phyloP scores from a whole-genome alignment of 2,888 invertebrate genomes.

The Lasioglossum calceatum region DNA sequence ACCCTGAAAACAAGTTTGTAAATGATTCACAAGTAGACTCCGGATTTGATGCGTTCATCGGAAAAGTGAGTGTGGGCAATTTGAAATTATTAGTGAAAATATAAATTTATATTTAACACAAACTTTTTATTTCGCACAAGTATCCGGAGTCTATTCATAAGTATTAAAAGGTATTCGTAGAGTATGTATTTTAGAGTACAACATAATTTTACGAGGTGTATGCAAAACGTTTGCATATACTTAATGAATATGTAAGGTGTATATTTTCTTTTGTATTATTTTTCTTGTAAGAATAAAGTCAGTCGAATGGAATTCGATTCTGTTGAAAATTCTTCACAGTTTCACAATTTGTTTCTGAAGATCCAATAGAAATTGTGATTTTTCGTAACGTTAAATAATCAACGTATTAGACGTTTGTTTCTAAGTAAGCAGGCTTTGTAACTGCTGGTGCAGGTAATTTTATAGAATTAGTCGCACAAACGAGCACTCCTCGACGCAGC shows the following conservation, averaged over 20 bases:
- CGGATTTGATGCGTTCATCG: neutral
- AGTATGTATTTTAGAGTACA: neutral
- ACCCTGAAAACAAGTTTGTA: constrained; percentile 18
- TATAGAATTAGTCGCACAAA: neutral
- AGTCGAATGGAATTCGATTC: neutral
- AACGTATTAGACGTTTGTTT: neutral
- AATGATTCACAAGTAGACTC: neutral
- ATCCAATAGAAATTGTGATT: neutral
- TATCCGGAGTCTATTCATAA: neutral
- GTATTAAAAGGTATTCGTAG: neutral
- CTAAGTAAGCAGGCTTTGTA: neutral
- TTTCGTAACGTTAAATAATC: neutral
- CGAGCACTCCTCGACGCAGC: constrained; percentile 5
- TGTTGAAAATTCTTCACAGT: neutral
- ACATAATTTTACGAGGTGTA: neutral
- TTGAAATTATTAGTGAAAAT: too few relatives aligned
- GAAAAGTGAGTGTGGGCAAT: neutral
- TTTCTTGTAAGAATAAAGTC: neutral
- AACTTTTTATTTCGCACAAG: neutral
- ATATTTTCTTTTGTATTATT: neutral
- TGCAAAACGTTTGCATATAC: neutral
- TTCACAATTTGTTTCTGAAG: neutral
- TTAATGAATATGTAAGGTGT: neutral
- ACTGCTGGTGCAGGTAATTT: neutral
- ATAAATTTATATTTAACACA: neutral